These are phyloP conservation scores for Dromaius novaehollandiae DNA, from an alignment of 2,113 vertebrate genomes.

Conservation along the genomic window DNA sequence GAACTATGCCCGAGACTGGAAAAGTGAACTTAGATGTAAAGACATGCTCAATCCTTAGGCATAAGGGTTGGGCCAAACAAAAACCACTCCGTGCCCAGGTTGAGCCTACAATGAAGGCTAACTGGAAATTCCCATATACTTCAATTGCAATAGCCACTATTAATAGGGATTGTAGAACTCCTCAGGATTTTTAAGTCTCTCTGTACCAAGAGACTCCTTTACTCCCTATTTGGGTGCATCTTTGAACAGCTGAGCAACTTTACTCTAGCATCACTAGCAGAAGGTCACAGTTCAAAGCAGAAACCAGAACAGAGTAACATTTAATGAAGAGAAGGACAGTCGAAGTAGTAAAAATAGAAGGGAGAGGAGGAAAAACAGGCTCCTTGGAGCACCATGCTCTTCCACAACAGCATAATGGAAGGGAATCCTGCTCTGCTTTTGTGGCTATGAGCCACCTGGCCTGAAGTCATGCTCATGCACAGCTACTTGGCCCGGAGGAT, in stretches of 20 bases:
- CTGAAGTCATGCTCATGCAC: conserved; percentile 21
- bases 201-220: background rate
- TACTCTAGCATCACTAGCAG: background rate
- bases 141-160: background rate
- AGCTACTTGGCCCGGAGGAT: conserved; percentile 17
- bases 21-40: background rate
- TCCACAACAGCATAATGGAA: background rate
- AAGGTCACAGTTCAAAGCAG: background rate
- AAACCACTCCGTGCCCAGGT: background rate
- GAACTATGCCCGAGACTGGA: background rate
- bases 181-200: background rate
- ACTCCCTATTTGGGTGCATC: background rate
- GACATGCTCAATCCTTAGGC: background rate
- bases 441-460: conserved; percentile 10
- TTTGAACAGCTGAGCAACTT: background rate
- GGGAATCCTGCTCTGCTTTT: conserved; percentile 11
- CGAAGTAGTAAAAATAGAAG: background rate
- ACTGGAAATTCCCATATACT: background rate
- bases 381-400: accelerated
- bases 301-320: background rate
- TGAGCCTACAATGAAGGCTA: background rate
- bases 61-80: background rate
- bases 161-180: background rate
- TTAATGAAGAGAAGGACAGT: background rate
- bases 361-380: background rate